A percentile compares a stretch with the other conserved stretches of the same genome.
Conservation (phyloP, 2,113 vertebrate genomes). For the Ascaphus truei region DNA sequence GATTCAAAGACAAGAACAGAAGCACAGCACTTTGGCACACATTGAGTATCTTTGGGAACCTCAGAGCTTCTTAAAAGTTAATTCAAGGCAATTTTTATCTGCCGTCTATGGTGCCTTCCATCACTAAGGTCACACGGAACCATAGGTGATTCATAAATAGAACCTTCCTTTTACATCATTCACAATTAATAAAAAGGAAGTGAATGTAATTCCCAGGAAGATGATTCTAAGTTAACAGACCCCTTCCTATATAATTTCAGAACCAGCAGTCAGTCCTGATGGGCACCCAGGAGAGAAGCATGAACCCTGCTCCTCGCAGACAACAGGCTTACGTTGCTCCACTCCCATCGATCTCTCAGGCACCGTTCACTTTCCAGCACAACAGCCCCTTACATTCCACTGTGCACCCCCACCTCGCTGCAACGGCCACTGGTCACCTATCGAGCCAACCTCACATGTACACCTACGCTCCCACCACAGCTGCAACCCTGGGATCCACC, state of each 20-base stretch:
- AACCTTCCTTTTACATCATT: too few species aligned
- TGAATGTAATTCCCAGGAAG: too few species aligned
- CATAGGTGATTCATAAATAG: too few species aligned
- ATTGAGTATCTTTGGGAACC: too few species aligned
- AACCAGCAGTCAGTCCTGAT: conserved; percentile 78
- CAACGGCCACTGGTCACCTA: conserved; percentile 67
- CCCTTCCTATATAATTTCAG: conserved; percentile 61
- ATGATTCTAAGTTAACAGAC: too few species aligned
- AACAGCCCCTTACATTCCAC: conserved; percentile 68
- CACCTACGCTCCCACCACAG: conserved; percentile 84
- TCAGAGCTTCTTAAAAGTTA: too few species aligned
- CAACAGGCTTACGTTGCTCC: conserved; percentile 83
- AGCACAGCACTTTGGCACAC: too few species aligned
- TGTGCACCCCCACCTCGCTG: conserved; percentile 69
- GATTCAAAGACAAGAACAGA: too few species aligned
- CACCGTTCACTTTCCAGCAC: conserved; percentile 85
- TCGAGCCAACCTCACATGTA: conserved; percentile 83
- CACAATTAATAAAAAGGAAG: too few species aligned
- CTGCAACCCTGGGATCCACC: conserved; percentile 84
- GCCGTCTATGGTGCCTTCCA: too few species aligned
- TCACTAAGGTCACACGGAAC: too few species aligned
- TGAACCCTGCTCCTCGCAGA: conserved; percentile 71
- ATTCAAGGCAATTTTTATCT: too few species aligned
- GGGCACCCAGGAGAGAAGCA: conserved; percentile 73
- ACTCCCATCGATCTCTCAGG: conserved; percentile 75